A percentile compares a stretch with the other conserved stretches of the same genome.
These are phyloP conservation scores for Dromius quadrimaculatus DNA, from an alignment of 2,888 invertebrate species.

Conservation along the genomic window DNA sequence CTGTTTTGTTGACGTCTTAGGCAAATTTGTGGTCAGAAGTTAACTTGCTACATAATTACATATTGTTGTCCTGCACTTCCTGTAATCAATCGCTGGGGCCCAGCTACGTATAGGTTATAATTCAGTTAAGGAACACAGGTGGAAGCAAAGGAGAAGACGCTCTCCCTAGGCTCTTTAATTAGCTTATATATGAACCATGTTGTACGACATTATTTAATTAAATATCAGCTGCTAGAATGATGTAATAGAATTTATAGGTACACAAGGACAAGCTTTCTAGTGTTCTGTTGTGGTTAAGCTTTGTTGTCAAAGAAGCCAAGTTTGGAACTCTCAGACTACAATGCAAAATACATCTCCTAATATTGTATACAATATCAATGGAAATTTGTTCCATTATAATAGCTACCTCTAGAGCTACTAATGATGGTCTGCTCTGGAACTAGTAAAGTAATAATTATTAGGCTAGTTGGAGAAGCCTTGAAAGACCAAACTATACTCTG, in stretches of 20 bases:
- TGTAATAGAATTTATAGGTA: neutral
- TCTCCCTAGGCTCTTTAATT: constrained; percentile 19
- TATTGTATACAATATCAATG: too few species aligned
- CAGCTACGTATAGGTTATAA: constrained; percentile 13
- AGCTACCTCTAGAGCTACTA: too few species aligned
- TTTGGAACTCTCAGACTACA: too few species aligned
- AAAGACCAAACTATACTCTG: too few species aligned
- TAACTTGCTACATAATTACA: constrained; percentile 41
- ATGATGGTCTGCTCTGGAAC: too few species aligned
- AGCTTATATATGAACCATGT: constrained; percentile 19
- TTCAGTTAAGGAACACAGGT: constrained; percentile 19
- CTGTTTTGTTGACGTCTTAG: constrained; percentile 41
- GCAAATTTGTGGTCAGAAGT: constrained; percentile 47
- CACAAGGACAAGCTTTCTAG: too few species aligned
- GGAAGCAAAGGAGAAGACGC: constrained; percentile 6
- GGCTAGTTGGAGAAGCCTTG: too few species aligned
- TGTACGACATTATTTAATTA: neutral
- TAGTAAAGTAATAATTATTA: too few species aligned
- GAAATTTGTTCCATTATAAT: too few species aligned
- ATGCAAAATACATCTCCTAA: too few species aligned
- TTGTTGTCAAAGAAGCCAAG: too few species aligned
- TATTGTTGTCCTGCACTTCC: constrained; percentile 31
- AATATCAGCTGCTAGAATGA: neutral
- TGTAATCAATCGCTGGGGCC: constrained; percentile 29
- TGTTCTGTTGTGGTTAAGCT: too few species aligned